phyloP scores from a whole-genome alignment of 2,113 vertebrate genomes.

The Hemicordylus capensis region DNA sequence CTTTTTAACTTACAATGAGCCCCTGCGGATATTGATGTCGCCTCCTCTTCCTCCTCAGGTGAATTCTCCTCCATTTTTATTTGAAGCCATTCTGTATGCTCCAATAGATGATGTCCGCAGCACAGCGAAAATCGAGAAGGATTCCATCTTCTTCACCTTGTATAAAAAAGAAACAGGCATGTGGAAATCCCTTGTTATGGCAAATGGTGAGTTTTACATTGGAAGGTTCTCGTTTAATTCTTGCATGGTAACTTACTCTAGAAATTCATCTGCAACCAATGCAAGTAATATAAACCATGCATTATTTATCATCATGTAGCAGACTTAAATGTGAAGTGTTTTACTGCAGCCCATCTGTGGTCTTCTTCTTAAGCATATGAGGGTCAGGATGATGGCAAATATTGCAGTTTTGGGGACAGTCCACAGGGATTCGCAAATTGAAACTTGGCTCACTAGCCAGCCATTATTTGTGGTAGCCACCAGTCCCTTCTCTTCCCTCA shows the following conservation, averaged over 20 bases:
- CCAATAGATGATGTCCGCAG: constrained; percentile 86
- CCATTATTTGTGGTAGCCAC: no score
- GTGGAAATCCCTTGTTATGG: constrained; percentile 83
- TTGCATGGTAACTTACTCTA: neutral
- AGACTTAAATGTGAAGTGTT: no score
- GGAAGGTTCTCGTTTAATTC: neutral
- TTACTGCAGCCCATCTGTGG: no score
- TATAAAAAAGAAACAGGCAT: constrained; percentile 78
- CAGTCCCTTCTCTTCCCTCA: no score
- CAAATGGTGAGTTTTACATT: constrained; percentile 69
- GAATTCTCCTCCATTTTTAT: constrained; percentile 88
- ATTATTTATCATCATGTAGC: no score
- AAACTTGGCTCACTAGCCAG: no score
- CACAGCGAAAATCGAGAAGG: constrained; percentile 86
- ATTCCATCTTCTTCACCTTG: constrained; percentile 81
- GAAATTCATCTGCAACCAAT: neutral
- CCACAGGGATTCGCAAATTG: no score
- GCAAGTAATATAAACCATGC: no score
- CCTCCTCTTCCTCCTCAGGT: constrained; percentile 75
- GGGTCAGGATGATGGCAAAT: no score
- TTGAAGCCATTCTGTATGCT: constrained; percentile 86
- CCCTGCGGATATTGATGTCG: neutral
- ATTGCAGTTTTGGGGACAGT: no score
- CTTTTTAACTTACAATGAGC: no score
- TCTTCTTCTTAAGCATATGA: no score